phyloP scores from a whole-genome alignment of 2,888 invertebrate species.

The Apodemia mormo region DNA sequence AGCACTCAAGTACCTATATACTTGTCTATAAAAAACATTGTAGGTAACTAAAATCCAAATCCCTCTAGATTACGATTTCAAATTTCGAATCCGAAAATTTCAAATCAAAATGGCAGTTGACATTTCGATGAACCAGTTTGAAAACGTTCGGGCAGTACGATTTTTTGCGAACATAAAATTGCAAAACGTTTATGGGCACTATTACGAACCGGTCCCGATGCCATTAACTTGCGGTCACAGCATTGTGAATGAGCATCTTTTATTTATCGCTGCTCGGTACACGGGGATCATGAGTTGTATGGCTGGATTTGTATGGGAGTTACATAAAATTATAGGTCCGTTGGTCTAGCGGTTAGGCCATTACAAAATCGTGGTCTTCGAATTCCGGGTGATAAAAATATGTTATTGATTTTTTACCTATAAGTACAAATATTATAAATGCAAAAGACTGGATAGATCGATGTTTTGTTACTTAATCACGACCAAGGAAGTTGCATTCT shows the following conservation, averaged over 20 bases:
- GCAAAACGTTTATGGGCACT: background rate
- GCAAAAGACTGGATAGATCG: too few relatives aligned
- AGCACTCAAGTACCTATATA: too few relatives aligned
- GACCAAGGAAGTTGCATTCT: too few relatives aligned
- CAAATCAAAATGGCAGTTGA: slow-evolving; percentile 7
- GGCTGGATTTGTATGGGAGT: background rate
- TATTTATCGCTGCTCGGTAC: background rate
- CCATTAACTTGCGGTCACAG: background rate
- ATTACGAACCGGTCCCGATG: slow-evolving; percentile 1
- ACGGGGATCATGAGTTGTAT: background rate
- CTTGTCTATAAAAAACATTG: too few relatives aligned
- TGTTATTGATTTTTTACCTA: too few relatives aligned
- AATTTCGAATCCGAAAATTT: background rate
- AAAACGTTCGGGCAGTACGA: slow-evolving; percentile 21
- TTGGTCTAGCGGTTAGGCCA: background rate
- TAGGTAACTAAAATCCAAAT: background rate
- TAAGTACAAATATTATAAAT: too few relatives aligned
- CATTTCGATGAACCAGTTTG: slow-evolving; percentile 26
- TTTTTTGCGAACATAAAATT: slow-evolving; percentile 2
- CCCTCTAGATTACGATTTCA: background rate
- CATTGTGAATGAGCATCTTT: slow-evolving; percentile 7
- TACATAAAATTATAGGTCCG: background rate
- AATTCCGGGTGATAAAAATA: too few relatives aligned
- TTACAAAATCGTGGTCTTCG: background rate
- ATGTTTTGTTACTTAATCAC: too few relatives aligned